These are phyloP conservation scores for Meloidogyne hapla DNA, from an alignment of 1,140 invertebrate genomes.

Conservation along the genomic window DNA sequence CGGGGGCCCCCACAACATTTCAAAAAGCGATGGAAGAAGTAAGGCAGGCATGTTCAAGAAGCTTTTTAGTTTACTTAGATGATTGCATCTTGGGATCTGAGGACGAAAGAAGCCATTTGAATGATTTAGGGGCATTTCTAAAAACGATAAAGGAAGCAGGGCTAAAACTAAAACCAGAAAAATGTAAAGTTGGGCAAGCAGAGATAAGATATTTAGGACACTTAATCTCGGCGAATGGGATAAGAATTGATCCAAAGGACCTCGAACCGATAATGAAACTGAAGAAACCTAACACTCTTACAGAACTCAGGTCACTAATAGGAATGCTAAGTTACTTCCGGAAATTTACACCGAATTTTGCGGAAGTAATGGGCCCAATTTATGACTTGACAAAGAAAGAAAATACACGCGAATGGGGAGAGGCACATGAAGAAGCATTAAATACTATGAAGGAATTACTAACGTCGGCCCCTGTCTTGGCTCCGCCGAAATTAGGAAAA, in stretches of 20 bases:
- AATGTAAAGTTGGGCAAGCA: slow-evolving; percentile 7
- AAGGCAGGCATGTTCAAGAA: not conserved
- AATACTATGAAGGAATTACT: slow-evolving; percentile 13
- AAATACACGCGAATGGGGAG: not conserved
- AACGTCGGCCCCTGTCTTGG: slow-evolving; percentile 20
- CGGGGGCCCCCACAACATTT: not conserved
- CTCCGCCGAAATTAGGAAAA: slow-evolving; percentile 15
- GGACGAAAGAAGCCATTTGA: slow-evolving; percentile 3
- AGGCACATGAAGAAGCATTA: slow-evolving; percentile 13
- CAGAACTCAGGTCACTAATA: not conserved
- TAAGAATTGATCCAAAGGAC: not conserved
- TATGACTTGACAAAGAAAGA: slow-evolving; percentile 21
- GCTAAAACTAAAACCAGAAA: slow-evolving; percentile 19
- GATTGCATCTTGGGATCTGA: not conserved
- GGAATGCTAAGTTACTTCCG: not conserved
- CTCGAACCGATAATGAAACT: not conserved
- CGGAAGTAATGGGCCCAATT: not conserved
- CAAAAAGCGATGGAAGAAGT: slow-evolving; percentile 26
- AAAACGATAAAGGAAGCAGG: not conserved
- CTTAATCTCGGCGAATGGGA: not conserved
- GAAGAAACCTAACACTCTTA: not conserved
- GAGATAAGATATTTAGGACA: not conserved
- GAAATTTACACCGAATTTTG: slow-evolving; percentile 6
- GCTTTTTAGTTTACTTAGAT: slow-evolving; percentile 31
- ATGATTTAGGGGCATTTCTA: slow-evolving; percentile 5